Evolutionary conservation across 2,113 vertebrate species (phyloP).

Genomic region (Otus sunia): DNA sequence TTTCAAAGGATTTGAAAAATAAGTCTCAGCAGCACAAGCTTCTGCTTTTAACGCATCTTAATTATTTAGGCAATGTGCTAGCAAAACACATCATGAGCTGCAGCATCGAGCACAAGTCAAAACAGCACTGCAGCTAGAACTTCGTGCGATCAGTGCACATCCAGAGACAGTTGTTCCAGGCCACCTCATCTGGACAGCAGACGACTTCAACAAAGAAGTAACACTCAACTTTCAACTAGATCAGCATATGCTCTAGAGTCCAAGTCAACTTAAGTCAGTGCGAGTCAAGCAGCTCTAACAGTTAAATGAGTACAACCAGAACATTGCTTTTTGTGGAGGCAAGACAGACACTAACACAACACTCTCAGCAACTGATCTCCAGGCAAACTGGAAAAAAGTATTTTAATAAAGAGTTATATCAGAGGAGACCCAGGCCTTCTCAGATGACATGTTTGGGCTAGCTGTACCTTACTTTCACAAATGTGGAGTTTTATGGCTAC

Average conservation of each 20-base stretch:
- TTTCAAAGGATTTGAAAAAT: conserved; percentile 72
- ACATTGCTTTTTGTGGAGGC: not conserved
- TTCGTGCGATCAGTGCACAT: not conserved
- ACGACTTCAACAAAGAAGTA: not conserved
- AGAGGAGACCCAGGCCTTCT: not conserved
- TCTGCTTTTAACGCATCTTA: conserved; percentile 73
- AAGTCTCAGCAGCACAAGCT: conserved; percentile 57
- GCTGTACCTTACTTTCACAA: not conserved
- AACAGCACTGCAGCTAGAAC: not conserved
- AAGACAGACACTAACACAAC: not conserved
- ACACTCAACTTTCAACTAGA: not conserved
- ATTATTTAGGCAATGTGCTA: conserved; percentile 70
- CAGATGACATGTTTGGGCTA: no score
- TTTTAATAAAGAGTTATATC: rapidly evolving
- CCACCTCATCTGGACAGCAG: not conserved
- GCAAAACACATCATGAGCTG: conserved; percentile 7
- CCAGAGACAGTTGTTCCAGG: not conserved
- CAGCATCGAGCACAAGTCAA: not conserved
- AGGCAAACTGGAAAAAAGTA: not conserved
- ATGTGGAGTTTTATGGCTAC: not conserved
- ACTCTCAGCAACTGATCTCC: not conserved
- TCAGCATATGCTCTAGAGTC: not conserved
- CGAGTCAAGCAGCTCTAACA: not conserved
- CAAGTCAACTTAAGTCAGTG: not conserved
- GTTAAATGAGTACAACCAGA: not conserved